These are phyloP conservation scores for Lutraria lutraria DNA, from an alignment of 2,888 invertebrate genomes.

Conservation along the genomic window DNA sequence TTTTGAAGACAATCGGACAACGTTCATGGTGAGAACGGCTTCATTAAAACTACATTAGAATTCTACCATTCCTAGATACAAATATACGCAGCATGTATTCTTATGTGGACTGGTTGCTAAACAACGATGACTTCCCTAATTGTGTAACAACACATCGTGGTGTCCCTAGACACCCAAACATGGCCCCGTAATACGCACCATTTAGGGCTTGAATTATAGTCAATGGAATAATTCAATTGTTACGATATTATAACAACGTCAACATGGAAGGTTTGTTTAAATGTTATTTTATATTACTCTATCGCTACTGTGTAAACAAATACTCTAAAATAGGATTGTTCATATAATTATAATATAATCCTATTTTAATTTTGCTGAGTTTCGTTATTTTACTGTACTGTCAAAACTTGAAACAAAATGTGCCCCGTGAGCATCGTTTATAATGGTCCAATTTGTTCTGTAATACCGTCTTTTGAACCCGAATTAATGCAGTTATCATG, in stretches of 20 bases:
- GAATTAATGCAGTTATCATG: no score
- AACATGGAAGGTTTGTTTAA: background rate
- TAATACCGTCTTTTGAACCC: no score
- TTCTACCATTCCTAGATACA: conserved; percentile 60
- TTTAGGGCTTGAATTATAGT: background rate
- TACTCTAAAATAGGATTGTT: background rate
- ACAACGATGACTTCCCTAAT: conserved; percentile 36
- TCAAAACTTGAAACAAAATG: background rate
- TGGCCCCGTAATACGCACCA: conserved; percentile 6
- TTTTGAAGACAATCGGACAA: conserved; percentile 21
- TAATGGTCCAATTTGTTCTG: no score
- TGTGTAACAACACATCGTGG: conserved; percentile 26
- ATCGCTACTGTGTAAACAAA: background rate
- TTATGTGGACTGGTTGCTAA: conserved; percentile 11
- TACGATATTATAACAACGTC: background rate
- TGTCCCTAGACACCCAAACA: conserved; percentile 43
- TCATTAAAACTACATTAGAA: conserved; percentile 64
- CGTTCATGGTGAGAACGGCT: conserved; percentile 54
- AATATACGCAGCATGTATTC: background rate
- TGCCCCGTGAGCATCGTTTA: no score
- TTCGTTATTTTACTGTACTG: background rate
- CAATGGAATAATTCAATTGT: conserved; percentile 31
- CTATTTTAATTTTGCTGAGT: background rate
- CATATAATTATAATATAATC: background rate
- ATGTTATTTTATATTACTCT: background rate